A percentile compares a stretch with the other conserved stretches of the same genome.
These are phyloP conservation scores for Pseudorectes ferrugineus DNA, from an alignment of 2,113 vertebrate species.

Conservation along the genomic window DNA sequence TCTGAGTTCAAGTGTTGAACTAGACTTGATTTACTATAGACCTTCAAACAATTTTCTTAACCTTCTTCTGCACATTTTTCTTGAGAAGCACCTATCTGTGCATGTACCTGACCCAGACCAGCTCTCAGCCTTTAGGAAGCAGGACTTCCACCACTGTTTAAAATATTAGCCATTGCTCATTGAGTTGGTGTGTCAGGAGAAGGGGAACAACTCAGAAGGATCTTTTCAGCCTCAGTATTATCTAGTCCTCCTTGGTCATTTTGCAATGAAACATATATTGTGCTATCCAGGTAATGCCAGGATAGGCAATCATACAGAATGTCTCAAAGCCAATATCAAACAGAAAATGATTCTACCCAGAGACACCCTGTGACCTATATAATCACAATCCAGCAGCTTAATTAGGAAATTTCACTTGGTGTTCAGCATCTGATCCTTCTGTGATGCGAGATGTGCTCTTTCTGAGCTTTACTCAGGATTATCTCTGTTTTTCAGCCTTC, in stretches of 20 bases:
- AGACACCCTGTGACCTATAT: not conserved
- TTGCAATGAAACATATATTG: not conserved
- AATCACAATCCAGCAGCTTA: not conserved
- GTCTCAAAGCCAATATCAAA: not conserved
- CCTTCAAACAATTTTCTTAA: not conserved
- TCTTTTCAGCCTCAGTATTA: not conserved
- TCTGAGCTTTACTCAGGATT: not conserved
- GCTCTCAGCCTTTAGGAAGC: not conserved
- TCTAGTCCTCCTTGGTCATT: not conserved
- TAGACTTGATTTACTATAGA: not conserved
- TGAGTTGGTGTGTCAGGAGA: not conserved
- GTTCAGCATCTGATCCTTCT: not conserved
- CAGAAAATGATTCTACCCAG: not conserved
- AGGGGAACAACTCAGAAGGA: not conserved
- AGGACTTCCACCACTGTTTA: not conserved
- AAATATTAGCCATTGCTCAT: not conserved
- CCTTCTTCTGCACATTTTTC: not conserved
- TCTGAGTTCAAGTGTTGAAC: not conserved
- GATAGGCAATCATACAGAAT: not conserved
- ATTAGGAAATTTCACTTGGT: not conserved
- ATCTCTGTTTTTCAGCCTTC: conserved; percentile 4
- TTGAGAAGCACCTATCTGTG: not conserved
- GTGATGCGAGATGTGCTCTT: not conserved
- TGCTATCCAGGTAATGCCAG: not conserved
- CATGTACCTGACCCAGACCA: not conserved